A percentile compares a stretch with the other conserved stretches of the same genome.
Conservation (phyloP, 1,140 invertebrate species). For the Antheraea pernyi region DNA sequence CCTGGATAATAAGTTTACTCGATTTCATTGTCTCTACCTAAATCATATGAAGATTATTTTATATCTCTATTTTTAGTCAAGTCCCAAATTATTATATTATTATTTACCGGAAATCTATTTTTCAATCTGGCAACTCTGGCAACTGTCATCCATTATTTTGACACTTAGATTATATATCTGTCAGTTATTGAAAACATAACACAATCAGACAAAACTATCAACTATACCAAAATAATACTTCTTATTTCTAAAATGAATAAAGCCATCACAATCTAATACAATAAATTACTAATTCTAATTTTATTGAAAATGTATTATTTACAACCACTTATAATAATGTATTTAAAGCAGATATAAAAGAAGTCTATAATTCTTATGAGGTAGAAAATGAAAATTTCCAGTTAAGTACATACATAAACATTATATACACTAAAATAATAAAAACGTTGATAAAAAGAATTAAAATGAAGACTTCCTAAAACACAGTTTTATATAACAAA, state of each 20-base stretch:
- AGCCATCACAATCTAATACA: slow-evolving; percentile 29
- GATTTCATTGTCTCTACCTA: too few species aligned
- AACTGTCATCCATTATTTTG: too few species aligned
- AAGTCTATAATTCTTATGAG: slow-evolving; percentile 33
- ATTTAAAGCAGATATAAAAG: slow-evolving; percentile 14
- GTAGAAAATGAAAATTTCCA: slow-evolving; percentile 41
- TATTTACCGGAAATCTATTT: too few species aligned
- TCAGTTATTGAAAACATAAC: not conserved
- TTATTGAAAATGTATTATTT: slow-evolving; percentile 31
- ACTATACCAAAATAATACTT: not conserved
- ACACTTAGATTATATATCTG: too few species aligned
- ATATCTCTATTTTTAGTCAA: too few species aligned
- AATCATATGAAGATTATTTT: too few species aligned
- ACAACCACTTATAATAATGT: slow-evolving; percentile 21
- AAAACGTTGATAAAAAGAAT: slow-evolving; percentile 38
- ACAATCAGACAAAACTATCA: not conserved
- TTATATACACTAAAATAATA: slow-evolving; percentile 28
- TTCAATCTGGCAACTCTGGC: too few species aligned
- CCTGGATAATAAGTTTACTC: too few species aligned
- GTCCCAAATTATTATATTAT: too few species aligned
- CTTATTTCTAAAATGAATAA: slow-evolving; percentile 3
- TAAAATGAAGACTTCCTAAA: too few species aligned
- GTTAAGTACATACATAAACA: slow-evolving; percentile 2
- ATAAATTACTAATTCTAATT: slow-evolving; percentile 58
- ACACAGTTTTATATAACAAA: slow-evolving; percentile 15